Evolutionary conservation across 2,888 invertebrate species (phyloP).

Genomic region (Plemyria rubiginata): DNA sequence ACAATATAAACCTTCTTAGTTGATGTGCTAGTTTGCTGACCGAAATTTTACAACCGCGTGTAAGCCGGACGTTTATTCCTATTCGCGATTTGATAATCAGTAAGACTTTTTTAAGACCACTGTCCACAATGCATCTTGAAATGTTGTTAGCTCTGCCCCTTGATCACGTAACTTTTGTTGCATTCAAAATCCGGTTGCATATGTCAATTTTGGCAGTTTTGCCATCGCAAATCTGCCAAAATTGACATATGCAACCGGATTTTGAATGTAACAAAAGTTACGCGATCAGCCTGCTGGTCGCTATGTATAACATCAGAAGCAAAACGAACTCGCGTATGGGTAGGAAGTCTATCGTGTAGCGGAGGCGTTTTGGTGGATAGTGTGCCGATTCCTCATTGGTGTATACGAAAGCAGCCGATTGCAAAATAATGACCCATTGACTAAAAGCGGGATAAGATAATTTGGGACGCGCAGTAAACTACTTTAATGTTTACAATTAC

Average conservation of each 20-base stretch:
- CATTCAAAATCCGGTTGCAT: too few relatives aligned
- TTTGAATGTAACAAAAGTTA: too few relatives aligned
- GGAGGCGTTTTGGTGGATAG: constrained; percentile 7
- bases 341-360: neutral
- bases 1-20: constrained; percentile 44
- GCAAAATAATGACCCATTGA: constrained; percentile 49
- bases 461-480: constrained; percentile 46
- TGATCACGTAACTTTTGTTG: too few relatives aligned
- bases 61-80: constrained; percentile 18
- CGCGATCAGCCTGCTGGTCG: too few relatives aligned
- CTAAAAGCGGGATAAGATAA: constrained; percentile 39
- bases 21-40: constrained; percentile 27
- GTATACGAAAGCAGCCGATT: constrained; percentile 40
- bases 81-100: constrained; percentile 24
- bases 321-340: neutral
- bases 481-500: constrained; percentile 46
- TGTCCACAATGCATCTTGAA: neutral
- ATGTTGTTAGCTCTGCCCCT: neutral
- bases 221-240: too few relatives aligned
- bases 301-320: neutral
- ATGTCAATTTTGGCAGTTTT: too few relatives aligned
- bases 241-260: too few relatives aligned
- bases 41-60: constrained; percentile 20
- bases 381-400: constrained; percentile 36
- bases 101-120: neutral